Conservation (phyloP, 2,797 vertebrate species). For the Chromis chromis region DNA sequence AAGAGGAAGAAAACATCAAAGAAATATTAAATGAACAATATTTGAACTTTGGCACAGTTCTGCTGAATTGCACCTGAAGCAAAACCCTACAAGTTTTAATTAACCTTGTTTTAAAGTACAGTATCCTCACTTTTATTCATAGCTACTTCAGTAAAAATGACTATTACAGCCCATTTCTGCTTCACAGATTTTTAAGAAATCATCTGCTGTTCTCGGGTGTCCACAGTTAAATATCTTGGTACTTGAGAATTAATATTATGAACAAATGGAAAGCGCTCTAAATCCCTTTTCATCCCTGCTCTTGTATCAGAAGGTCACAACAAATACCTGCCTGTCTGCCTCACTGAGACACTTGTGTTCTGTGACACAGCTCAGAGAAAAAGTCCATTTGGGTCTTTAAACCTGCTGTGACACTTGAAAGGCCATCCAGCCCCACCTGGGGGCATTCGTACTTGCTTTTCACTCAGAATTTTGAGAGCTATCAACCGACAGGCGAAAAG, state of each 20-base stretch:
- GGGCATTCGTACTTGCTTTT: slow-evolving; percentile 25
- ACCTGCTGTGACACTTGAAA: slow-evolving; percentile 52
- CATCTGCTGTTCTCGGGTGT: slow-evolving; percentile 1
- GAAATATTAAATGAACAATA: background rate
- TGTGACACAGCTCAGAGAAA: slow-evolving; percentile 34
- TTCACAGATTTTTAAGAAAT: slow-evolving; percentile 16
- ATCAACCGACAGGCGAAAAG: background rate
- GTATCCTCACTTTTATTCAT: background rate
- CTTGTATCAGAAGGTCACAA: slow-evolving; percentile 51
- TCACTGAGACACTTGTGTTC: slow-evolving; percentile 48
- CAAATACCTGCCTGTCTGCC: slow-evolving; percentile 22
- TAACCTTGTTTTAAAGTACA: background rate
- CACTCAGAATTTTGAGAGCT: slow-evolving; percentile 4
- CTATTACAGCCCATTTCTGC: background rate
- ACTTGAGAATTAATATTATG: slow-evolving; percentile 31
- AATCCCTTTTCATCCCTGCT: slow-evolving; percentile 40
- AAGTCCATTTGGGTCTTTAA: slow-evolving; percentile 52
- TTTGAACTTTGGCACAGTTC: background rate
- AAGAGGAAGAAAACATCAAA: background rate
- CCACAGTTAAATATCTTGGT: slow-evolving; percentile 9
- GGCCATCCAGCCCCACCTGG: slow-evolving; percentile 27
- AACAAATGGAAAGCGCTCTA: slow-evolving; percentile 48
- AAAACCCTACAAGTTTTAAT: background rate
- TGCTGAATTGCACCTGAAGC: background rate
- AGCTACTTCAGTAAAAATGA: background rate